Conservation (phyloP, 2,888 invertebrate species). For the Arctia plantaginis region DNA sequence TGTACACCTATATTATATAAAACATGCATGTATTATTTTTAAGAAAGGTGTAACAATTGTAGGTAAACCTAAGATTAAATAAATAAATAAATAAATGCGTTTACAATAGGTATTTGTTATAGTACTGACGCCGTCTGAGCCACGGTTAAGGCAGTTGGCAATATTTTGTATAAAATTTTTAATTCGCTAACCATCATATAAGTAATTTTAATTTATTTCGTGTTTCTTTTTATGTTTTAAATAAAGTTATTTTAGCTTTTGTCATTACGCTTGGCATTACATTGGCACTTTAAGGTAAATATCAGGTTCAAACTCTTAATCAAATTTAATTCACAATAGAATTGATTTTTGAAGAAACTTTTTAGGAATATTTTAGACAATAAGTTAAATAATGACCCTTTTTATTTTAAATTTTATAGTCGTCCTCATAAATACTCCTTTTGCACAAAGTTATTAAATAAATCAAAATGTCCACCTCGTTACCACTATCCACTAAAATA, state of each 20-base stretch:
- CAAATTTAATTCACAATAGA: too few species aligned
- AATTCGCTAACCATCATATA: not conserved
- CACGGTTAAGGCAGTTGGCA: too few species aligned
- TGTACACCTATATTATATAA: too few species aligned
- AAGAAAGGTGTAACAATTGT: too few species aligned
- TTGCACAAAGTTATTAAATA: not conserved
- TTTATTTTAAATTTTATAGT: not conserved
- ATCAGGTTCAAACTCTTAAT: too few species aligned
- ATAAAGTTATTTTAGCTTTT: not conserved
- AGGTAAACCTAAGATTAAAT: too few species aligned
- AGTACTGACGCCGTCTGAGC: too few species aligned
- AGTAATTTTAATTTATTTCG: not conserved
- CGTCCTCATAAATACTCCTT: not conserved
- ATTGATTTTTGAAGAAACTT: too few species aligned
- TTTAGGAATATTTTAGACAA: not conserved
- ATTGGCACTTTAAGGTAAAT: too few species aligned
- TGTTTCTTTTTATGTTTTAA: not conserved
- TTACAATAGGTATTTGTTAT: not conserved
- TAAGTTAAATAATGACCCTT: not conserved
- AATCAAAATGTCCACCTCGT: conserved; percentile 34
- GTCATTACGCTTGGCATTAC: too few species aligned
- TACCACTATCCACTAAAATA: conserved; percentile 29
- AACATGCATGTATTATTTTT: too few species aligned
- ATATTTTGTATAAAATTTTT: not conserved
- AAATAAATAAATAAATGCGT: too few species aligned